These are phyloP conservation scores for Sula dactylatra DNA, from an alignment of 2,113 vertebrate genomes.

Conservation along the genomic window DNA sequence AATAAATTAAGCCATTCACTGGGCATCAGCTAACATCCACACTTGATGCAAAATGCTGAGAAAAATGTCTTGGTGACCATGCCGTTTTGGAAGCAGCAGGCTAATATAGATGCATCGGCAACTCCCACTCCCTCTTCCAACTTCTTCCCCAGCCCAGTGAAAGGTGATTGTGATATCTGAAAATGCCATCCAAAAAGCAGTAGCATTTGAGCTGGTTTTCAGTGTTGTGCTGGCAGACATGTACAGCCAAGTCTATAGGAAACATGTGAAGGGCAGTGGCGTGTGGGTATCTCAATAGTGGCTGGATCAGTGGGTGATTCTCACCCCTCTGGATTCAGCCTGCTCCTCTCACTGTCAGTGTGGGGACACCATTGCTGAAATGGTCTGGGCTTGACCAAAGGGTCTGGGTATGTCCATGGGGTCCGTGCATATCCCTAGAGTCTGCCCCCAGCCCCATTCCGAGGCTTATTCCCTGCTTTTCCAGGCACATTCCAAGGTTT, in stretches of 20 bases:
- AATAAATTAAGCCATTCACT: slow-evolving; percentile 7
- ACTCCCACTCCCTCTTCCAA: not conserved
- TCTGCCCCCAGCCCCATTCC: not conserved
- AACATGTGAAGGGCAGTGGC: not conserved
- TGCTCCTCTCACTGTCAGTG: not conserved
- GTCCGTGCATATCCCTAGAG: rapidly evolving
- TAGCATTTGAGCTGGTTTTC: not conserved
- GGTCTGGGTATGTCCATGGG: not conserved
- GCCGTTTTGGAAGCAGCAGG: slow-evolving; percentile 18
- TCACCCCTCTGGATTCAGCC: not conserved
- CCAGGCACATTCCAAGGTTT: not conserved
- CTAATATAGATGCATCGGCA: not conserved
- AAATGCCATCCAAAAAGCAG: not conserved
- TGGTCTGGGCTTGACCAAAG: not conserved
- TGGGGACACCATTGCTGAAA: not conserved
- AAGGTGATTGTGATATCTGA: not conserved
- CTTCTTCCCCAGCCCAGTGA: not conserved
- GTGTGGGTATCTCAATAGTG: not conserved
- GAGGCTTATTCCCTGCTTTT: not conserved
- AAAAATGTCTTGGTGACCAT: not conserved
- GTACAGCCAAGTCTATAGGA: not conserved
- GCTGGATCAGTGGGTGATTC: not conserved
- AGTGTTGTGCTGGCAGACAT: not conserved
- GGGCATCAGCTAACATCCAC: not conserved
- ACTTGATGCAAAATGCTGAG: not conserved